Percentiles rank a stretch among this genome's conserved stretches.
phyloP scores from a whole-genome alignment of 2,797 vertebrate genomes.

The Bufotes viridis region DNA sequence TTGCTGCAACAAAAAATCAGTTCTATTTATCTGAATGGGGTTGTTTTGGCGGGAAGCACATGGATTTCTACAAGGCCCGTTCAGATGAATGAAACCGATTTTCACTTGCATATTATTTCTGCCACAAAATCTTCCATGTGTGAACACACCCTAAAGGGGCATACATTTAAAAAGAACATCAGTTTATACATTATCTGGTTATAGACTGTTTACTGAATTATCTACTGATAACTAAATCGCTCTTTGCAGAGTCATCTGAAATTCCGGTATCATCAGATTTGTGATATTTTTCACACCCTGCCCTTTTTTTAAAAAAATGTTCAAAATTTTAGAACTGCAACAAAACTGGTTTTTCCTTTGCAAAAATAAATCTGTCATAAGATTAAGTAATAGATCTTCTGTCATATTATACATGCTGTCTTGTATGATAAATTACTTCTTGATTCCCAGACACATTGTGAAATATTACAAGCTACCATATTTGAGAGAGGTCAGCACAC shows the following conservation, averaged over 20 bases:
- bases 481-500: background rate
- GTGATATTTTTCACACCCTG: conserved; percentile 40
- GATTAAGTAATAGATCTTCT: background rate
- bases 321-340: conserved; percentile 40
- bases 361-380: conserved; percentile 17
- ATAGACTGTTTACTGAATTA: too few species aligned
- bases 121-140: too few species aligned
- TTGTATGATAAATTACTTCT: background rate
- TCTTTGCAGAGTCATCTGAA: background rate
- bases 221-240: background rate
- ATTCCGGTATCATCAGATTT: background rate
- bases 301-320: conserved; percentile 33
- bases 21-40: too few species aligned
- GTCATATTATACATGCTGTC: conserved; percentile 16
- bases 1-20: too few species aligned
- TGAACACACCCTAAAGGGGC: too few species aligned
- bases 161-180: too few species aligned
- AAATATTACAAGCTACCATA: background rate
- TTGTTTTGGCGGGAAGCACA: too few species aligned
- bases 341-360: conserved; percentile 48
- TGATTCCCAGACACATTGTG: background rate
- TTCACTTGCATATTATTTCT: too few species aligned
- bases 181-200: too few species aligned
- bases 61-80: too few species aligned
- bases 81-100: too few species aligned